Evolutionary conservation across 2,113 vertebrate species (phyloP), one percentile per base, ranked within the genome.

Genomic region (Clarias batrachus): DNA sequence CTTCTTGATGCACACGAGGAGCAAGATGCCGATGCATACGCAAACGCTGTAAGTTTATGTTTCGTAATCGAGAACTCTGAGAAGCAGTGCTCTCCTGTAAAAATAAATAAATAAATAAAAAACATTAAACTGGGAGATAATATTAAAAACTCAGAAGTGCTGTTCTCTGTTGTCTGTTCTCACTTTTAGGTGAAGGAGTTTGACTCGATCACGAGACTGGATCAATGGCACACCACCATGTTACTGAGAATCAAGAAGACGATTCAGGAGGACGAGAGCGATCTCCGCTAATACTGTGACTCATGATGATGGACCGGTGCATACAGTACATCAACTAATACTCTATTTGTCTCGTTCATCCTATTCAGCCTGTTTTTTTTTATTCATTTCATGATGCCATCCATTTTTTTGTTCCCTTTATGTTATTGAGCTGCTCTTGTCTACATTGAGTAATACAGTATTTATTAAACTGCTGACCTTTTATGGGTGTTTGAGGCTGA

Each of bases 181-280:
- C 27, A 33, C n/a, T 77, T 48, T 1, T 89, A 96, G 96, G 94
- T 96, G 63, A 96, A 95, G 89, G 96, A 96, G 56, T 96, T 94
- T 0, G 95, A 96, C 62, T 92, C 95, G 13, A 96, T 96, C 92
- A 95, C 94, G 0, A 89, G 94, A 74, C 88, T 96, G 92, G 96
- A 96, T 91, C 95, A 96, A 90, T 96, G 95, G 95, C 93, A 96
- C 62, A 96, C 95, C 86, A 95, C 95, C 56, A 95, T 96, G 95
- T 91, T 96, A 27, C 92, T 96, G 0, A 93, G 95, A 33, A 93
- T 96, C 90, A 96, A 96, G 92, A 96, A 95, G 86, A 94, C 93
- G 65, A 93, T 96, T 92, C 95, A 96, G 89, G 95, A 95, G 0
- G 96, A 96, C 0, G 94, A 95, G 86, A 94, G 91, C 77, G 94